A percentile compares a stretch with the other conserved stretches of the same genome.
Conservation (phyloP, 2,888 invertebrate species). For the Drosophila helvetica region DNA sequence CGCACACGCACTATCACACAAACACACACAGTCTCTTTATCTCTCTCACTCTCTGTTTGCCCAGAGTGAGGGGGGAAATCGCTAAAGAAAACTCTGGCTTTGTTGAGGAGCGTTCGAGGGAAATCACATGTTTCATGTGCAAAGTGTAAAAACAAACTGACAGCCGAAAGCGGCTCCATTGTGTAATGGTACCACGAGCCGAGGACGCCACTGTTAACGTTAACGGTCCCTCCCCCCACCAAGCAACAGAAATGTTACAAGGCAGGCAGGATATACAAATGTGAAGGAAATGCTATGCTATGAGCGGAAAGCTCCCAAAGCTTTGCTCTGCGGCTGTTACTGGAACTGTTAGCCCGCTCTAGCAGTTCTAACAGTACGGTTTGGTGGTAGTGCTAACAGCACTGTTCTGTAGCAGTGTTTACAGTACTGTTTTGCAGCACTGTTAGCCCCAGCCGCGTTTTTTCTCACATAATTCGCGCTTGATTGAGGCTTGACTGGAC, state of each 20-base stretch:
- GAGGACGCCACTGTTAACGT: constrained; percentile 16
- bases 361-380: neutral
- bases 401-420: neutral
- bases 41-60: constrained; percentile 5
- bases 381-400: too few species aligned
- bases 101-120: constrained; percentile 53
- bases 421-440: too few species aligned
- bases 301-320: neutral
- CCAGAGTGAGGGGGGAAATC: constrained; percentile 39
- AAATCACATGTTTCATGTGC: constrained; percentile 80
- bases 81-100: constrained; percentile 60
- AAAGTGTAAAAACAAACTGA: constrained; percentile 82
- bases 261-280: neutral
- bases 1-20: constrained; percentile 11
- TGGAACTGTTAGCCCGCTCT: neutral
- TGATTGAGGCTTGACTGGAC: constrained; percentile 7
- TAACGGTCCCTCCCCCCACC: neutral
- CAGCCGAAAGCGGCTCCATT: constrained; percentile 22
- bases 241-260: neutral
- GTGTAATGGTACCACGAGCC: constrained; percentile 15
- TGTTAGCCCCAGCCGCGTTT: constrained; percentile 1
- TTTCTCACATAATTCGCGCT: constrained; percentile 37
- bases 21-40: neutral
- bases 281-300: neutral
- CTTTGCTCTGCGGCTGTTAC: neutral